These are phyloP conservation scores for Linnaemya tessellans DNA, from an alignment of 2,888 invertebrate genomes.

Conservation along the genomic window DNA sequence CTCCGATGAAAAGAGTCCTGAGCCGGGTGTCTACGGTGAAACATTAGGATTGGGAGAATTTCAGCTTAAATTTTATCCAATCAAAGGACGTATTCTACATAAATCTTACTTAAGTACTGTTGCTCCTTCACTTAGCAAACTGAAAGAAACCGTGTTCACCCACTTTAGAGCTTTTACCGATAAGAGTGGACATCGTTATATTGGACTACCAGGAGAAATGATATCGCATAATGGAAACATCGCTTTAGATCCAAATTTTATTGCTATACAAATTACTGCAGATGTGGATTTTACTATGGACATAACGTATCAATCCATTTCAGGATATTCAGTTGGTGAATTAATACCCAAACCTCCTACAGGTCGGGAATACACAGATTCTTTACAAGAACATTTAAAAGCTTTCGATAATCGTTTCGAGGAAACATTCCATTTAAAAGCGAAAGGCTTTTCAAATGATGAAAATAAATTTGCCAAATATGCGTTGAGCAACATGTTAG, in stretches of 20 bases:
- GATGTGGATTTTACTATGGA: constrained; percentile 92
- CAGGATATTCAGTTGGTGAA: constrained; percentile 84
- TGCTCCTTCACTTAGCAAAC: constrained; percentile 87
- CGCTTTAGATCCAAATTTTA: constrained; percentile 89
- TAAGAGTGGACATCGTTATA: constrained; percentile 84
- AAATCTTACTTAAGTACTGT: constrained; percentile 90
- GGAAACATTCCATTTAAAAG: constrained; percentile 88
- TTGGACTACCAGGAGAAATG: constrained; percentile 87
- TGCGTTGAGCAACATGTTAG: constrained; percentile 96
- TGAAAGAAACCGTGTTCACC: constrained; percentile 90
- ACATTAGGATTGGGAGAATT: constrained; percentile 92
- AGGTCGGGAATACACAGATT: constrained; percentile 87
- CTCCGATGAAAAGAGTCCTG: constrained; percentile 79
- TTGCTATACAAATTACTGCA: constrained; percentile 90
- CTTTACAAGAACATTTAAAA: constrained; percentile 85
- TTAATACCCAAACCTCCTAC: constrained; percentile 84
- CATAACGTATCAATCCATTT: constrained; percentile 91
- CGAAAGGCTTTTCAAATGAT: constrained; percentile 87
- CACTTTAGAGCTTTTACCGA: constrained; percentile 87
- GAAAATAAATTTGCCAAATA: constrained; percentile 91
- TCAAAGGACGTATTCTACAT: constrained; percentile 86
- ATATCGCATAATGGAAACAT: constrained; percentile 84
- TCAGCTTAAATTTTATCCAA: constrained; percentile 82
- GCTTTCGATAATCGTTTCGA: constrained; percentile 92
- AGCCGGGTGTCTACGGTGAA: constrained; percentile 86